Conservation (phyloP, 23 tunicate genomes). For the Diplosoma virens region DNA sequence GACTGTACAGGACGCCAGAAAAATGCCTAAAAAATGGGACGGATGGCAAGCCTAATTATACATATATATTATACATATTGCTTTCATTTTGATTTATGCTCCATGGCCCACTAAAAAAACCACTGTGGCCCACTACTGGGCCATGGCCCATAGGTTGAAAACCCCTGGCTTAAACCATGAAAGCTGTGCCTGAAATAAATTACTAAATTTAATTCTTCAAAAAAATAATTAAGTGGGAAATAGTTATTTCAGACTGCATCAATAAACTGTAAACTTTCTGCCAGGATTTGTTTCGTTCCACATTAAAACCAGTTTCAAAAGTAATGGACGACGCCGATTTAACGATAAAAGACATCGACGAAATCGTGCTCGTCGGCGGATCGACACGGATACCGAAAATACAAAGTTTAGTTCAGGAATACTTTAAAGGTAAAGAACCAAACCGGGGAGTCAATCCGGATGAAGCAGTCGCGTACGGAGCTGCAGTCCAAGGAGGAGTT, state of each 20-base stretch:
- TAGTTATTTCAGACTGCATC: too few species aligned
- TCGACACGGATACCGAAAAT: slow-evolving; percentile 65
- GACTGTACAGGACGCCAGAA: too few species aligned
- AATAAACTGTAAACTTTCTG: not conserved
- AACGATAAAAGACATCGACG: slow-evolving; percentile 38
- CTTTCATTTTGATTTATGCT: too few species aligned
- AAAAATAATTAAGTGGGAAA: too few species aligned
- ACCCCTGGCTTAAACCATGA: too few species aligned
- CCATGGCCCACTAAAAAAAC: too few species aligned
- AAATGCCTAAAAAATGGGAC: too few species aligned
- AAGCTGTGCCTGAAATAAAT: not conserved
- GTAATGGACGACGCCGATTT: slow-evolving; percentile 57
- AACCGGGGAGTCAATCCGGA: slow-evolving; percentile 55
- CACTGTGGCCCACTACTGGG: too few species aligned
- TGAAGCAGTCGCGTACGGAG: slow-evolving; percentile 73
- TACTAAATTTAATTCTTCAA: too few species aligned
- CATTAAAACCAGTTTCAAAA: slow-evolving; percentile 45
- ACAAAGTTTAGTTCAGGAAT: slow-evolving; percentile 44
- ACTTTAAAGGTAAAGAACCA: slow-evolving; percentile 52
- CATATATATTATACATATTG: too few species aligned
- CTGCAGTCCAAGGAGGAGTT: slow-evolving; percentile 63
- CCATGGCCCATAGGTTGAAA: too few species aligned
- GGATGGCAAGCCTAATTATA: too few species aligned
- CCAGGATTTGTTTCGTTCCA: slow-evolving; percentile 49
- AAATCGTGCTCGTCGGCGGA: slow-evolving; percentile 55